Evolutionary conservation across 1,140 invertebrate species (phyloP).

Genomic region (Globodera ellingtonae): DNA sequence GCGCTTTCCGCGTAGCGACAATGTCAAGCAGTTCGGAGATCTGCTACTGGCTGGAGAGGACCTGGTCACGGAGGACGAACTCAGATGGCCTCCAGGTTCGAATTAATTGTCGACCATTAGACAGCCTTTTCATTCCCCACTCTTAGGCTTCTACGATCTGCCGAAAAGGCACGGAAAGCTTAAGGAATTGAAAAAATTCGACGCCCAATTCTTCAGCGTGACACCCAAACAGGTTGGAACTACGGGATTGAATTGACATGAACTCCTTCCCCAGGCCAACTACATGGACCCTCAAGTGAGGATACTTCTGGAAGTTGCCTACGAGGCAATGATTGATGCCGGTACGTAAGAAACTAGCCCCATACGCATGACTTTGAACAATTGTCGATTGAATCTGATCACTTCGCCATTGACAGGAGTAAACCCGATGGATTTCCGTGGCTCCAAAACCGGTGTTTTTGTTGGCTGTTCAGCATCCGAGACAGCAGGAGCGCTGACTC

Average conservation of each 20-base stretch:
- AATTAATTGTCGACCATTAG: conserved; percentile 1
- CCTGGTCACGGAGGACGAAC: conserved; percentile 82
- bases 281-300: conserved; percentile 92
- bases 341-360: conserved; percentile 68
- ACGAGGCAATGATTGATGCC: conserved; percentile 91
- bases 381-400: conserved; percentile 24
- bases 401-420: conserved; percentile 69
- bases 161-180: conserved; percentile 84
- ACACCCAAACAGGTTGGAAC: conserved; percentile 71
- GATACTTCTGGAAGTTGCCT: conserved; percentile 85
- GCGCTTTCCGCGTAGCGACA: conserved; percentile 82
- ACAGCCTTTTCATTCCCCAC: not conserved
- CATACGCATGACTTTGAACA: not conserved
- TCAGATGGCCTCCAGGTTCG: conserved; percentile 74
- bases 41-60: conserved; percentile 82
- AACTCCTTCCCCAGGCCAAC: conserved; percentile 79
- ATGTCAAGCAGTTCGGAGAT: conserved; percentile 80
- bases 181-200: conserved; percentile 78
- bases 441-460: conserved; percentile 65
- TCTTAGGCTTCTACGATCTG: conserved; percentile 75
- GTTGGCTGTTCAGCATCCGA: conserved; percentile 68
- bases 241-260: conserved; percentile 68
- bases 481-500: conserved; percentile 76
- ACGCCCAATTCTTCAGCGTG: conserved; percentile 71
- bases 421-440: conserved; percentile 70